phyloP scores from a whole-genome alignment of 2,113 vertebrate species.

The Hippocampus guttulatus region DNA sequence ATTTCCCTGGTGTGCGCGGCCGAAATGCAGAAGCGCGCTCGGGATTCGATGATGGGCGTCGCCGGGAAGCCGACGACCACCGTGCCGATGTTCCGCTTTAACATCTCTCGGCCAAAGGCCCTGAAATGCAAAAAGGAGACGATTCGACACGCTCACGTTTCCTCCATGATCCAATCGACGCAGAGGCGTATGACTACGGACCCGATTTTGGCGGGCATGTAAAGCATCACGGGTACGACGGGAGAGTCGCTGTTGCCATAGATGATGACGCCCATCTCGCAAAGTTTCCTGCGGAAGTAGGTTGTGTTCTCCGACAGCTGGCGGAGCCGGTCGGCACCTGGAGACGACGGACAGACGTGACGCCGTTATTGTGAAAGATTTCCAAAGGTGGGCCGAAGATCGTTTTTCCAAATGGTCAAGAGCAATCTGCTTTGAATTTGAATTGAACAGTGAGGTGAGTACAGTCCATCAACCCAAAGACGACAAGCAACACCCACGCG shows the following conservation, averaged over 20 bases:
- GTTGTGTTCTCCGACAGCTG: constrained; percentile 88
- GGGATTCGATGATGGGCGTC: constrained; percentile 95
- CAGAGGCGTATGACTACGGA: constrained; percentile 42
- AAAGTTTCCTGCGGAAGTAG: constrained; percentile 88
- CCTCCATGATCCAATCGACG: neutral
- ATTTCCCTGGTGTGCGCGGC: constrained; percentile 92
- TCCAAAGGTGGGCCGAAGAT: neutral
- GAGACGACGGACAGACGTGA: constrained; percentile 12
- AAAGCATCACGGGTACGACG: constrained; percentile 93
- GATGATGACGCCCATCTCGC: constrained; percentile 91
- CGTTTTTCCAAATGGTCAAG: neutral
- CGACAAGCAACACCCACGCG: too few species aligned
- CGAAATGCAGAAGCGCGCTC: constrained; percentile 93
- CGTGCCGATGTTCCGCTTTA: constrained; percentile 90
- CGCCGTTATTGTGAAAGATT: neutral
- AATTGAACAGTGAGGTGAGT: too few species aligned
- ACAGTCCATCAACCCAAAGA: too few species aligned
- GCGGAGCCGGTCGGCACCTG: constrained; percentile 81
- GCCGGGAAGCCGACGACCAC: constrained; percentile 97
- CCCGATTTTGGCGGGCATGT: constrained; percentile 98
- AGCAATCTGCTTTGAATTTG: too few species aligned
- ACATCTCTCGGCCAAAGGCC: constrained; percentile 93
- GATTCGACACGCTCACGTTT: neutral
- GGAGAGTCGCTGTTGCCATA: constrained; percentile 95
- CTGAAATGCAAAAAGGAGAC: constrained; percentile 56